Evolutionary conservation across 2,888 invertebrate species (phyloP).

Genomic region (Brenthis daphne): DNA sequence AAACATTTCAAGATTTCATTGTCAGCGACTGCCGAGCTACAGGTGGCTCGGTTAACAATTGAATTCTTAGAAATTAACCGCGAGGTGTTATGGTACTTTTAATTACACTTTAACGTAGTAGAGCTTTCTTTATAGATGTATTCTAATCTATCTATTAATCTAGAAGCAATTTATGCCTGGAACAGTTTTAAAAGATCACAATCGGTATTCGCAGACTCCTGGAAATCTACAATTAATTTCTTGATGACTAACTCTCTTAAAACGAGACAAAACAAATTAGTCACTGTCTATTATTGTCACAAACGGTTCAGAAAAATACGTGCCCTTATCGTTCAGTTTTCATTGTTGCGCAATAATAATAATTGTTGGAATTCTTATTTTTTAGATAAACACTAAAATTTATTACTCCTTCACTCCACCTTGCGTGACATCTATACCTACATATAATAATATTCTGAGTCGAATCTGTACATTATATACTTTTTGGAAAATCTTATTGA

Average conservation of each 20-base stretch:
- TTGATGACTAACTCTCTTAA: constrained; percentile 35
- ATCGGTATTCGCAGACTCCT: constrained; percentile 19
- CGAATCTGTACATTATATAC: no score
- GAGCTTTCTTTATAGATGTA: no score
- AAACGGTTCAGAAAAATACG: constrained; percentile 14
- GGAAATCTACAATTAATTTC: constrained; percentile 38
- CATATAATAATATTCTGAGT: no score
- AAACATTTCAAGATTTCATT: no score
- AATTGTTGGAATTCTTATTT: constrained; percentile 1
- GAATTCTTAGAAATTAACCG: no score
- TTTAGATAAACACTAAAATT: not conserved
- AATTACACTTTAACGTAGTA: no score
- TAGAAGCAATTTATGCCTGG: no score
- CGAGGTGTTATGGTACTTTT: no score
- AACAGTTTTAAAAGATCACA: not conserved
- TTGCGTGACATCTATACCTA: not conserved
- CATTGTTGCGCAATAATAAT: constrained; percentile 21
- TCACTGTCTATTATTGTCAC: constrained; percentile 30
- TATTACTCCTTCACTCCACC: not conserved
- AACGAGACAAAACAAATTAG: constrained; percentile 35
- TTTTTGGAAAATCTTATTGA: no score
- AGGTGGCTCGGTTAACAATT: no score
- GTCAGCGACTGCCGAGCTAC: no score
- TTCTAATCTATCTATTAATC: no score
- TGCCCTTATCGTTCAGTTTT: constrained; percentile 13